Percentiles rank a stretch among this genome's conserved stretches.
Conservation (phyloP, 2,888 invertebrate genomes). For the Epiblema foenella region DNA sequence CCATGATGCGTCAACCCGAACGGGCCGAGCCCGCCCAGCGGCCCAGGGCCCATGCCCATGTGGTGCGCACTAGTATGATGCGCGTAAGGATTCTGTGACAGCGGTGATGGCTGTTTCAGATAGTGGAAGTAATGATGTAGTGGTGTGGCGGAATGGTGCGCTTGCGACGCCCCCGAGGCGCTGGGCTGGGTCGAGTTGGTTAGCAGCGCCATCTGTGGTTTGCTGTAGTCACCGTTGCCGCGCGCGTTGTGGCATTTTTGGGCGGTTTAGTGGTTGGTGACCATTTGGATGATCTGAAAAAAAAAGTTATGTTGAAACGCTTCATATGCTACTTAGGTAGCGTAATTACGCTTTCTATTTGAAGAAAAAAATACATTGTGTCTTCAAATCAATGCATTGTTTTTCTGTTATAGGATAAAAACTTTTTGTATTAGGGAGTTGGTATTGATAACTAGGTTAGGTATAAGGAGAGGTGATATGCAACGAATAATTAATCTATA, state of each 20-base stretch:
- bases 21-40: constrained; percentile 79
- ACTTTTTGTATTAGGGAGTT: too few species aligned
- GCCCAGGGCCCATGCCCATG: constrained; percentile 84
- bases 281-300: constrained; percentile 29
- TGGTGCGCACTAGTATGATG: constrained; percentile 80
- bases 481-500: too few species aligned
- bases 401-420: too few species aligned
- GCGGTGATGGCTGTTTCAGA: constrained; percentile 82
- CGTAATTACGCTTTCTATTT: too few species aligned
- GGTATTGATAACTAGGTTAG: too few species aligned
- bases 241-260: constrained; percentile 66
- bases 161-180: constrained; percentile 73
- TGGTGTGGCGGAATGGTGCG: constrained; percentile 82
- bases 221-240: constrained; percentile 74
- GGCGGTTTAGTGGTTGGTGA: constrained; percentile 25
- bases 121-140: constrained; percentile 85
- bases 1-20: constrained; percentile 80
- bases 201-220: constrained; percentile 75
- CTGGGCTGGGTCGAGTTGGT: constrained; percentile 66
- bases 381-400: too few species aligned
- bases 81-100: constrained; percentile 79
- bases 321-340: too few species aligned
- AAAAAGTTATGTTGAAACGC: not conserved
- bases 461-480: too few species aligned
- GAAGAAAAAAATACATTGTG: too few species aligned